phyloP scores from a whole-genome alignment of 2,888 invertebrate species.

The Malacosoma neustria region DNA sequence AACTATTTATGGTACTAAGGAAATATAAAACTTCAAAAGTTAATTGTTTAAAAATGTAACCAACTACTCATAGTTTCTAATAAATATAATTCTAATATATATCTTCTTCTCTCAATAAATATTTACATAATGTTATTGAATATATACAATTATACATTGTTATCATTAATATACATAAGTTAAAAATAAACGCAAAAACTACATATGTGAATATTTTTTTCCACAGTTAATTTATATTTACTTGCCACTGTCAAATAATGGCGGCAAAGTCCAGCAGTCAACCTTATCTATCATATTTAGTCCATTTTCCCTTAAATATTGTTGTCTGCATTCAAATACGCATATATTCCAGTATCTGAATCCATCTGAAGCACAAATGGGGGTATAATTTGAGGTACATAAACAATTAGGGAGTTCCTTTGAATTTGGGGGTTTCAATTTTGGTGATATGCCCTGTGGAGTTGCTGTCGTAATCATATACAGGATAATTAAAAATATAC shows the following conservation, averaged over 20 bases:
- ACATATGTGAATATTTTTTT: not conserved
- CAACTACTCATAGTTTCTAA: too few species aligned
- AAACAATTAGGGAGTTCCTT: conserved; percentile 16
- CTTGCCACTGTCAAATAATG: too few species aligned
- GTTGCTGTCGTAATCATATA: not conserved
- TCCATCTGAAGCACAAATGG: conserved; percentile 26
- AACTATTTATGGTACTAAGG: too few species aligned
- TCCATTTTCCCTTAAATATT: conserved; percentile 14
- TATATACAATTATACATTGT: too few species aligned
- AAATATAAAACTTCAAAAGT: too few species aligned
- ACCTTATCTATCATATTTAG: conserved; percentile 11
- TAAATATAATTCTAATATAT: too few species aligned
- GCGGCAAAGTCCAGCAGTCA: conserved; percentile 19
- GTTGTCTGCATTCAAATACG: conserved; percentile 20
- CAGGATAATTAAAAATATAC: conserved; percentile 12
- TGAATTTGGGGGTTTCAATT: conserved; percentile 14
- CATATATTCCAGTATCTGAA: conserved; percentile 28
- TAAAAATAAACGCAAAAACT: not conserved
- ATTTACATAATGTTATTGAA: too few species aligned
- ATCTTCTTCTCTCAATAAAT: too few species aligned
- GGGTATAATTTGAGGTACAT: conserved; percentile 33
- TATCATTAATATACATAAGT: not conserved
- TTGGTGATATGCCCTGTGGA: conserved; percentile 1
- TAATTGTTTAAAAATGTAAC: too few species aligned
- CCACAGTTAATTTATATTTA: not conserved